Base-by-base conservation (phyloP, 2,888 invertebrate genomes). In the Conomelus anceps region DNA sequence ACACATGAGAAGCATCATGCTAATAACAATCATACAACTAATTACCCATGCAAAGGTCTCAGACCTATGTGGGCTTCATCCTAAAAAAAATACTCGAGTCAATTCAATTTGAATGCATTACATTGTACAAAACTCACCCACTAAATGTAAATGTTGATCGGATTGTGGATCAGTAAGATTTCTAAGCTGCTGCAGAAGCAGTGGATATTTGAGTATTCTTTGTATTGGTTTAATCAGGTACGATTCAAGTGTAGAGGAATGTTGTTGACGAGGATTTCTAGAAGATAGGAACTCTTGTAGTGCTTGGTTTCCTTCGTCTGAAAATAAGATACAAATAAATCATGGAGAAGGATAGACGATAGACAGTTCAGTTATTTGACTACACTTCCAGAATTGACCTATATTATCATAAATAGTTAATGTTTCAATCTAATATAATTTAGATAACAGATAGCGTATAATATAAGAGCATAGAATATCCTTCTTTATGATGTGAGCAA, bases 201-300 rank as follows among this genome's bases (percentile, higher is more conserved):
- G 94, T 22, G 99, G 99, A 95, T 99, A 99, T 94, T 99, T 99
- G 91, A 99, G 96, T 94, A 99, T 99, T 94, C 99, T 96, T 94
- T 99, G 99, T 93, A 99, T 99, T 90, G 99, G 99, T 94, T 99
- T 99, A 93, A 99, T 99, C 94, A 99, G 95, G 95, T 98, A 99
- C 89, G 99, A 99, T 94, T 99, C 99, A 93, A 99, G 94, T 24
- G 99, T 99, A 92, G 98, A 98, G 91, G 98, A 98, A 94, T 99
- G 99, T 94, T 99, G 98, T 93, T 98, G 98, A 93, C 98, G 97
- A 90, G 98, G 98, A 95, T 99, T 99, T 93, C 98, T 95, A 90
- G 98, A 97, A 91, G 97, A 96, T 92, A 99, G 95, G 94, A 99
- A 99, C 95, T 98, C 98, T 95, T 98, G 98, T 93, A 99, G 95